Conservation (phyloP, 2,113 vertebrate genomes). For the Urocitellus parryii region DNA sequence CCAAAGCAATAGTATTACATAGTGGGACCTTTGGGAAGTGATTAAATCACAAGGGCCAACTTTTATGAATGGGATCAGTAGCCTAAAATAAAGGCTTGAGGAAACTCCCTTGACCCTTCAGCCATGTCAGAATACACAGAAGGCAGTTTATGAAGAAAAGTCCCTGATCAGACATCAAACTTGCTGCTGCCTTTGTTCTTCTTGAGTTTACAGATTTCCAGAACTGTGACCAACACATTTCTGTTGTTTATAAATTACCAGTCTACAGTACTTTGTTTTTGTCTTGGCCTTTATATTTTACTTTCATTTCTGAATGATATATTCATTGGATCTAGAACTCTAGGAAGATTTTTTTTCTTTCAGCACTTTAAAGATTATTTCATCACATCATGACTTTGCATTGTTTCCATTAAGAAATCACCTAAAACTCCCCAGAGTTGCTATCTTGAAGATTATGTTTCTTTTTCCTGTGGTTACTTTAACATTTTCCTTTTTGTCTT, state of each 20-base stretch:
- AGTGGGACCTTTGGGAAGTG: neutral
- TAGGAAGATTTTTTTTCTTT: neutral
- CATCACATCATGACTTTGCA: neutral
- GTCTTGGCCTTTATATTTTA: neutral
- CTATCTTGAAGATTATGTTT: neutral
- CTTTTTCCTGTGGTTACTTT: neutral
- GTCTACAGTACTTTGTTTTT: neutral
- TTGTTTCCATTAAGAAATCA: constrained; percentile 35
- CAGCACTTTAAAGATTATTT: neutral
- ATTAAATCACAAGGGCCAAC: neutral
- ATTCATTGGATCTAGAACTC: constrained; percentile 3
- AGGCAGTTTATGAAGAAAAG: neutral
- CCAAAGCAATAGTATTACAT: neutral
- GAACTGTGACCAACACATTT: neutral
- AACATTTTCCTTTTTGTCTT: constrained; percentile 26
- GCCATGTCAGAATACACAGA: neutral
- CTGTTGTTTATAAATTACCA: neutral
- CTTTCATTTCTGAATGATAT: neutral
- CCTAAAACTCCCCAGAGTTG: neutral
- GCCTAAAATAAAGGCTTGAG: neutral
- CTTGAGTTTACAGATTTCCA: neutral
- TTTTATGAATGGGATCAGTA: neutral
- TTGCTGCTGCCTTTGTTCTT: neutral
- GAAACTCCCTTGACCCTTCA: neutral
- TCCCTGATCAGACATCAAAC: neutral